Evolutionary conservation across 1,140 invertebrate genomes (phyloP).

Genomic region (Centruroides sculpturatus): DNA sequence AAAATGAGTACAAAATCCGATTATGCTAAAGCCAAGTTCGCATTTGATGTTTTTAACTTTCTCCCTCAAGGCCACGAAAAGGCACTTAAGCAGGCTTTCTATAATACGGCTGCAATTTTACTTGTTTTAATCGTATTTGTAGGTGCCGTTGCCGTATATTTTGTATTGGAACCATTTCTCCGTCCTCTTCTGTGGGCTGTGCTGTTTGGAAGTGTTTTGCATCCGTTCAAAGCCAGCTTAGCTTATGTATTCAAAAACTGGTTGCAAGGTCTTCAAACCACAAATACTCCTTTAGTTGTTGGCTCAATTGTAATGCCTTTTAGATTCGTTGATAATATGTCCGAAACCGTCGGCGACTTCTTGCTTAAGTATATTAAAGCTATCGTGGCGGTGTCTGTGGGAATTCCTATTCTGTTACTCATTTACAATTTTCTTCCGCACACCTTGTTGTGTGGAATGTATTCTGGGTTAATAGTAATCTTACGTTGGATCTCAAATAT

Average conservation of each 20-base stretch:
- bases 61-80: constrained; percentile 49
- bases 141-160: constrained; percentile 61
- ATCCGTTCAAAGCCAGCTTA: constrained; percentile 69
- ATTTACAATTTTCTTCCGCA: constrained; percentile 10
- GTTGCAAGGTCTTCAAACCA: constrained; percentile 35
- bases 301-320: constrained; percentile 58
- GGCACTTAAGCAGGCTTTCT: constrained; percentile 70
- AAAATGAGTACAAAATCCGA: not conserved
- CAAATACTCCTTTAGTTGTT: constrained; percentile 38
- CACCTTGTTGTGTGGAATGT: not conserved
- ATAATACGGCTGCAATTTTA: constrained; percentile 63
- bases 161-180: constrained; percentile 76
- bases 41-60: constrained; percentile 15
- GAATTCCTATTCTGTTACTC: constrained; percentile 1
- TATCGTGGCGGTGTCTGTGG: not conserved
- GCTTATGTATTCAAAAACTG: constrained; percentile 51
- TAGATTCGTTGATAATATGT: constrained; percentile 47
- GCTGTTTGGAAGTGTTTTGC: constrained; percentile 73
- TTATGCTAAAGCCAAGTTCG: constrained; percentile 2
- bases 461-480: too few species aligned
- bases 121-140: constrained; percentile 46
- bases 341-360: constrained; percentile 47
- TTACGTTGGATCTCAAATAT: too few species aligned
- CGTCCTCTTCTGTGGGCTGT: constrained; percentile 86
- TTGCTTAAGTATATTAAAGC: constrained; percentile 24